Evolutionary conservation across 1,140 invertebrate species (phyloP), one percentile per base, ranked within the genome.

Genomic region (Drosophila seguyi): DNA sequence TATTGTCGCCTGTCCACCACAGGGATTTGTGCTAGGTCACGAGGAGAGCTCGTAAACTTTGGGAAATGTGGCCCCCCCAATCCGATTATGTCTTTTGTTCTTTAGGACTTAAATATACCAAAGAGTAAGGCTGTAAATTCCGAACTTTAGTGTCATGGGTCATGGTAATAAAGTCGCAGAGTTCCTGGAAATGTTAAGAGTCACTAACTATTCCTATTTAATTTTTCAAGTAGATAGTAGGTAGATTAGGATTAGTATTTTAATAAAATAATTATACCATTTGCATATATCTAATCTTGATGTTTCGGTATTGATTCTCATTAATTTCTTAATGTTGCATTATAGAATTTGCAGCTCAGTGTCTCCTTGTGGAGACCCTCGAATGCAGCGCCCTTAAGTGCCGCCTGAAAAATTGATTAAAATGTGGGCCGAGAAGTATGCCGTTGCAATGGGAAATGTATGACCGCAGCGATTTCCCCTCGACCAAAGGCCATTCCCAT

Each of bases 381-480:
- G 68, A 14, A 56, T 36, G 22, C 18, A 36, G 38, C 14, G 45
- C 61, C 52, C 50, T 72, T 72, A 41, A 69, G 31, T 41, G 66
- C 48, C n/a, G n/a, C n/a, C n/a, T 72, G 63, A 68, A 82, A 78
- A 67, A 83, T 75, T 66, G 65, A 86, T 79, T 83, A 83, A 69
- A 68, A 71, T 79, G 78, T 82, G 65, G 44, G 20, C 34, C 52
- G 44, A 39, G 29, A 66, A 53, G 68, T 66, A 71, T 82, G 63
- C 57, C 60, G 57, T 52, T 71, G 68, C 59, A 60, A 63, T 87
- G 60, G 75, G 31, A 86, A 62, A 79, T 79, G 75, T 77, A 88
- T 77, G 74, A 80, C 71, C 69, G 25, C 62, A 68, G 71, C 31
- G 41, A 75, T 75, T 82, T 73, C 57, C 34, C 56, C 34, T 13